A percentile compares a stretch with the other conserved stretches of the same genome.
Conservation (phyloP, 2,888 invertebrate genomes). For the Drosophila testacea region DNA sequence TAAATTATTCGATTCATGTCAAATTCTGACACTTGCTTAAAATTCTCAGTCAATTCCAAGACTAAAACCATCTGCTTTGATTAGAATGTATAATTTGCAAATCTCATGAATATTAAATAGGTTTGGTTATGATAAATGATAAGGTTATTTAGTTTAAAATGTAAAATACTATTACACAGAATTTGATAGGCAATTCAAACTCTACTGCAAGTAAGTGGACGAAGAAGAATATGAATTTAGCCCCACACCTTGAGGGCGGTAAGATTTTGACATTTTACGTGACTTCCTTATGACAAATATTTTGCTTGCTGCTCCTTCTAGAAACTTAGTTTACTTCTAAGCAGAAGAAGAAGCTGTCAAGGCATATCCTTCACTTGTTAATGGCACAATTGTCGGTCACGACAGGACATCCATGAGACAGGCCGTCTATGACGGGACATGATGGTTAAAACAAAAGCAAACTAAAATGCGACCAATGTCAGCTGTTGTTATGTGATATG, state of each 20-base stretch:
- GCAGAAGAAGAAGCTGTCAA: not conserved
- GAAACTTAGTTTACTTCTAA: conserved; percentile 4
- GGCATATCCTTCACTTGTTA: conserved; percentile 46
- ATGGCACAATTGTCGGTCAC: conserved; percentile 40
- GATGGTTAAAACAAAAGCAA: conserved; percentile 40
- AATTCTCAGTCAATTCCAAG: not conserved
- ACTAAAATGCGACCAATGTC: conserved; percentile 28
- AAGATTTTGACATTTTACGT: conserved; percentile 38
- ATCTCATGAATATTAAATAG: conserved; percentile 38
- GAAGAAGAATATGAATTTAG: conserved; percentile 2
- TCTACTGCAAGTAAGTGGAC: conserved; percentile 1
- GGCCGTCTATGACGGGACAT: no score
- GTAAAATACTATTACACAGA: conserved; percentile 45
- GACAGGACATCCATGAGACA: conserved; percentile 55
- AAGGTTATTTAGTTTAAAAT: conserved; percentile 41
- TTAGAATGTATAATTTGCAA: conserved; percentile 42
- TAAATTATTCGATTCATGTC: not conserved
- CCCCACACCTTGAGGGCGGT: not conserved
- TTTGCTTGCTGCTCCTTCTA: conserved; percentile 28
- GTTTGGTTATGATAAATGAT: conserved; percentile 20
- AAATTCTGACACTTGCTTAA: not conserved
- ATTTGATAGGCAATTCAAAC: conserved; percentile 36
- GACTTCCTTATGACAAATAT: conserved; percentile 51
- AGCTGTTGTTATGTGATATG: conserved; percentile 20
- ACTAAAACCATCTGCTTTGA: conserved; percentile 33